Evolutionary conservation across 2,888 invertebrate genomes (phyloP).

Genomic region (Melangyna quadrimaculata): DNA sequence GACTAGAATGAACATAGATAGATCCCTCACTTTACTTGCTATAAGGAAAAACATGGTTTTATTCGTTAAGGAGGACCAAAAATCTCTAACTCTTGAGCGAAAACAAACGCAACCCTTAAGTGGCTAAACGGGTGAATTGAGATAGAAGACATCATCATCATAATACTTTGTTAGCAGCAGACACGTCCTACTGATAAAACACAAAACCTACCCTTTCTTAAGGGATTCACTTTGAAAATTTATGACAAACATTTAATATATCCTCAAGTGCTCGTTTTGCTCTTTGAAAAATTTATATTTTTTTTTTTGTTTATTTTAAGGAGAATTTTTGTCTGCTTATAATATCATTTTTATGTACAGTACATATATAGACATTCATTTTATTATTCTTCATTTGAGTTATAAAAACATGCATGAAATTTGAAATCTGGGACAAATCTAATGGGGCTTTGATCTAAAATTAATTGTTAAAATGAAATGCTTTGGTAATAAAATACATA

Average conservation of each 20-base stretch:
- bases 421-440: not conserved
- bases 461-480: not conserved
- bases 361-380: not conserved
- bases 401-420: not conserved
- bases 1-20: not conserved
- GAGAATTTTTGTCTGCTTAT: not conserved
- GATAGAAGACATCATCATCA: constrained; percentile 26
- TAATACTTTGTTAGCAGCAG: not conserved
- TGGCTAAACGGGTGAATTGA: constrained; percentile 30
- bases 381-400: not conserved
- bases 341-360: not conserved
- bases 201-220: constrained; percentile 16
- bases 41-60: not conserved
- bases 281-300: not conserved
- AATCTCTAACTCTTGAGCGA: not conserved
- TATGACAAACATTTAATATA: constrained; percentile 8
- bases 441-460: not conserved
- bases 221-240: not conserved
- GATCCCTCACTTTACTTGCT: not conserved
- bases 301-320: not conserved
- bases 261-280: not conserved
- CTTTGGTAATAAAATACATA: not conserved
- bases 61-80: not conserved
- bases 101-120: constrained; percentile 13
- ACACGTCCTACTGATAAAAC: constrained; percentile 21